phyloP scores from a whole-genome alignment of 2,888 invertebrate species.

The Chrysomela aeneicollis region DNA sequence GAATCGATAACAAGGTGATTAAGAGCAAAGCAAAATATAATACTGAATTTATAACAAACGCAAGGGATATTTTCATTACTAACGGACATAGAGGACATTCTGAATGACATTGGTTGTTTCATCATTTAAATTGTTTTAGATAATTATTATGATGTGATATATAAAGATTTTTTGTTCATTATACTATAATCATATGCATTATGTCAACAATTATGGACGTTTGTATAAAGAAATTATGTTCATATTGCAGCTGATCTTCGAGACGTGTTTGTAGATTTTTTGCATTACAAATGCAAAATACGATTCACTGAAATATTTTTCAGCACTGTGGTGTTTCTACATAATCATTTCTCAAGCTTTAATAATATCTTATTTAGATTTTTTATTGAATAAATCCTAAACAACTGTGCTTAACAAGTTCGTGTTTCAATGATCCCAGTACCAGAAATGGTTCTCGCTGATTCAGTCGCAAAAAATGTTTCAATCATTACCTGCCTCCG shows the following conservation, averaged over 20 bases:
- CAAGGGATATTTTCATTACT: not conserved
- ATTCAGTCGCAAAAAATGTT: too few relatives aligned
- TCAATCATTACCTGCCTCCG: too few relatives aligned
- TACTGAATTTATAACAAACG: not conserved
- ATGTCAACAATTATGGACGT: too few relatives aligned
- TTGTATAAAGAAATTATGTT: not conserved
- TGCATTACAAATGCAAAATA: not conserved
- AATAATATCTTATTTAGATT: not conserved
- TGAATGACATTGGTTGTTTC: too few relatives aligned
- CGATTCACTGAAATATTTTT: not conserved
- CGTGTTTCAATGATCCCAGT: too few relatives aligned
- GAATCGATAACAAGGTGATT: not conserved
- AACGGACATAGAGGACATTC: too few relatives aligned
- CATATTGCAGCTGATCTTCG: not conserved
- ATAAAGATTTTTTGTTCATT: too few relatives aligned
- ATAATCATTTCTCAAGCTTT: not conserved
- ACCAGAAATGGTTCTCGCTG: not conserved
- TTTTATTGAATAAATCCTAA: constrained; percentile 3
- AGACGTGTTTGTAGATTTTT: not conserved
- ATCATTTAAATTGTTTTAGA: too few relatives aligned
- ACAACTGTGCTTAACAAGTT: not conserved
- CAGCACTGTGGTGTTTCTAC: not conserved
- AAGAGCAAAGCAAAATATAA: not conserved
- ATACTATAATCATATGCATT: not conserved
- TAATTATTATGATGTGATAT: too few relatives aligned